Evolutionary conservation across 2,888 invertebrate genomes (phyloP).

Genomic region (Barypeithes pellucidus): DNA sequence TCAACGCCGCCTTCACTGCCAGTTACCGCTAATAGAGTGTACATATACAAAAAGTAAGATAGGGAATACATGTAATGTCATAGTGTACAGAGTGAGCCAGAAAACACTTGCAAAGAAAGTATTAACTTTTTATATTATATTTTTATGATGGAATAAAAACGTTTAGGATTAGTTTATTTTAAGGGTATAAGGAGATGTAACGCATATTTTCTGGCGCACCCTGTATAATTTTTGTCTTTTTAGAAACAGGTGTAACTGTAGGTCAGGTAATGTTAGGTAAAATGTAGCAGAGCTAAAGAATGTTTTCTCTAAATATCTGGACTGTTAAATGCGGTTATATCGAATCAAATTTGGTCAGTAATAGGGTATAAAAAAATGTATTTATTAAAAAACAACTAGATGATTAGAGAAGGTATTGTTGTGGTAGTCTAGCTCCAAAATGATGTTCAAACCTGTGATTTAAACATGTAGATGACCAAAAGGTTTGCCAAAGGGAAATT

Average conservation of each 20-base stretch:
- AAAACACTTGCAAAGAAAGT: conserved; percentile 29
- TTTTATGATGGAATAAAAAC: conserved; percentile 47
- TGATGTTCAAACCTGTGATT: conserved; percentile 55
- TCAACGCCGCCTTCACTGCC: conserved; percentile 69
- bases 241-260: conserved; percentile 45
- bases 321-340: conserved; percentile 19
- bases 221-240: conserved; percentile 39
- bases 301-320: conserved; percentile 51
- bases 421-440: conserved; percentile 49
- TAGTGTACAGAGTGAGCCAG: conserved; percentile 28
- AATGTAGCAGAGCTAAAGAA: conserved; percentile 51
- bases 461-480: conserved; percentile 27
- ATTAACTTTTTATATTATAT: conserved; percentile 47
- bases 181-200: conserved; percentile 30
- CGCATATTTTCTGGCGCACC: conserved; percentile 26
- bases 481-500: conserved; percentile 25
- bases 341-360: conserved; percentile 49
- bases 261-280: conserved; percentile 45
- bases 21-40: conserved; percentile 69
- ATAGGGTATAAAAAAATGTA: conserved; percentile 30
- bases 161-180: conserved; percentile 46
- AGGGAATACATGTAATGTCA: conserved; percentile 40
- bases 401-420: conserved; percentile 47
- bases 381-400: conserved; percentile 34
- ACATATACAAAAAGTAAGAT: conserved; percentile 55